Percentiles rank a stretch among this genome's conserved stretches.
Evolutionary conservation across 1,140 invertebrate species (phyloP).

Genomic region (Orchestia grillus): DNA sequence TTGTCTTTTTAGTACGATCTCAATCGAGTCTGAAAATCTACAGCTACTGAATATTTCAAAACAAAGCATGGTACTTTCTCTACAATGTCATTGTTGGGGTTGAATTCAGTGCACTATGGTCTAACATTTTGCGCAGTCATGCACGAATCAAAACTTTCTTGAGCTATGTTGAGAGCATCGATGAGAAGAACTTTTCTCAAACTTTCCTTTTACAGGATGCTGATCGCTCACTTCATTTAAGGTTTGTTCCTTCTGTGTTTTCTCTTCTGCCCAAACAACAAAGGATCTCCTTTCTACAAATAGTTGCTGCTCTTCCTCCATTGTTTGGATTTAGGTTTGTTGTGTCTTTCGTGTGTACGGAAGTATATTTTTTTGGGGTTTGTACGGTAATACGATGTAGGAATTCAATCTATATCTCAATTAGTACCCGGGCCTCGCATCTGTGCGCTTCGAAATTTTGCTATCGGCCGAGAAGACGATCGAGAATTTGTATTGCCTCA

Average conservation of each 20-base stretch:
- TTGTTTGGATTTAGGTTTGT: neutral
- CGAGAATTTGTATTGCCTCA: neutral
- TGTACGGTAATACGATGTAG: neutral
- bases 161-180: neutral
- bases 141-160: neutral
- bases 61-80: neutral
- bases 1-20: neutral
- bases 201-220: neutral
- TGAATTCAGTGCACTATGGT: neutral
- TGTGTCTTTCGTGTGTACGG: neutral
- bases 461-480: neutral
- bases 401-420: neutral
- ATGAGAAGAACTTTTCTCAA: constrained; percentile 1
- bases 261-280: neutral
- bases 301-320: neutral
- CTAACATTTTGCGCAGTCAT: neutral
- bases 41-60: neutral
- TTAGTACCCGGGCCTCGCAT: neutral
- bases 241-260: neutral
- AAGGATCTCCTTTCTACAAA: neutral
- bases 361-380: neutral
- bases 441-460: neutral
- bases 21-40: neutral
- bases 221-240: neutral
- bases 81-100: neutral